Evolutionary conservation across 2,888 invertebrate species (phyloP).

Genomic region (Leucozona laternaria): DNA sequence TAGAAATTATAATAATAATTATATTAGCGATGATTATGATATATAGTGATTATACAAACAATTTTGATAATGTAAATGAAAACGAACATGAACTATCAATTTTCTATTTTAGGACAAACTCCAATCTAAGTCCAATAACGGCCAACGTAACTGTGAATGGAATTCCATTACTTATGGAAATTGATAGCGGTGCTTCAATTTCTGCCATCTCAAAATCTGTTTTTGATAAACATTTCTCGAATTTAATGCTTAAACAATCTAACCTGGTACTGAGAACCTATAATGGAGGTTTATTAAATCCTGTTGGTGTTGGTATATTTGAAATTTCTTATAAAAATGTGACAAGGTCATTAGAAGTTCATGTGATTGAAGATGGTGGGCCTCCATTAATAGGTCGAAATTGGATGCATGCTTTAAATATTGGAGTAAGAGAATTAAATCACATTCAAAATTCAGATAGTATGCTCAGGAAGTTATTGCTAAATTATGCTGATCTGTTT

Average conservation of each 20-base stretch:
- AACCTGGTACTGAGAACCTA: slow-evolving; percentile 13
- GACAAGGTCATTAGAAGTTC: slow-evolving; percentile 17
- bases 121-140: slow-evolving; percentile 30
- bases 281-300: slow-evolving; percentile 30
- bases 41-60: slow-evolving; percentile 15
- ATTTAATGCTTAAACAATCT: slow-evolving; percentile 25
- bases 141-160: slow-evolving; percentile 36
- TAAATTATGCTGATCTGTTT: slow-evolving; percentile 22
- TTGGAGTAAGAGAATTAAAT: slow-evolving; percentile 38
- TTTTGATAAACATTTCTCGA: slow-evolving; percentile 39
- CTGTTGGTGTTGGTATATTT: slow-evolving; percentile 28
- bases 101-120: slow-evolving; percentile 46
- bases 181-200: slow-evolving; percentile 49
- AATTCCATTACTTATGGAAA: slow-evolving; percentile 41
- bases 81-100: slow-evolving; percentile 38
- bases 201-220: slow-evolving; percentile 42
- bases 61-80: neutral
- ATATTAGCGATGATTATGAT: slow-evolving; percentile 7
- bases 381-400: slow-evolving; percentile 19
- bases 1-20: slow-evolving; percentile 36
- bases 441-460: slow-evolving; percentile 8
- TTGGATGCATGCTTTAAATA: slow-evolving; percentile 12
- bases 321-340: slow-evolving; percentile 29
- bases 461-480: neutral
- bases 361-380: slow-evolving; percentile 34